Percentiles rank a stretch among this genome's conserved stretches.
phyloP scores from a whole-genome alignment of 2,888 invertebrate genomes.

The Ditylenchus weischeri region DNA sequence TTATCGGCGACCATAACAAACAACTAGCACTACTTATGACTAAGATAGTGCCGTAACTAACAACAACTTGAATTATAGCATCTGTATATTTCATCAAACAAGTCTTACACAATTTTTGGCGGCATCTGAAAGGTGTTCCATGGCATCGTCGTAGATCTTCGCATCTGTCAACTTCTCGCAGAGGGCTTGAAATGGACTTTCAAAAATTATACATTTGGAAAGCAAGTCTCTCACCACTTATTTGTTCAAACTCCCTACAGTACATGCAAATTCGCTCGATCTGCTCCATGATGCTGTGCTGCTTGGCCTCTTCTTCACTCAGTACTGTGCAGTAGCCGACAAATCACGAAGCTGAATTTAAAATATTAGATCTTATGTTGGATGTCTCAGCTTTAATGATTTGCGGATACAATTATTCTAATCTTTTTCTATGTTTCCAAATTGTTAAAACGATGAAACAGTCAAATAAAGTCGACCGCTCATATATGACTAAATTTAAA shows the following conservation, averaged over 20 bases:
- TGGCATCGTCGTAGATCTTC: conserved; percentile 36
- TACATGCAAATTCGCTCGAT: conserved; percentile 41
- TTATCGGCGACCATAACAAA: not conserved
- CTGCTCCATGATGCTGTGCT: conserved; percentile 41
- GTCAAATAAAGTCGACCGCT: no score
- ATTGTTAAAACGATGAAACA: no score
- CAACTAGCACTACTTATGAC: not conserved
- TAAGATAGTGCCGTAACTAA: not conserved
- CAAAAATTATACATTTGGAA: no score
- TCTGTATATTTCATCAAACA: not conserved
- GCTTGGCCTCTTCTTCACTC: conserved; percentile 40
- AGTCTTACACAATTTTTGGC: conserved; percentile 26
- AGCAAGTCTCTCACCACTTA: conserved; percentile 19
- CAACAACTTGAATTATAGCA: not conserved
- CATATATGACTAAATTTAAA: no score
- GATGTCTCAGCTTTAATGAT: no score
- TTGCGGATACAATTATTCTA: no score
- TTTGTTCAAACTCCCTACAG: conserved; percentile 38
- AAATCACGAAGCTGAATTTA: conserved; percentile 30
- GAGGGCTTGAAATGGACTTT: conserved; percentile 26
- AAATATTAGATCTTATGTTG: no score
- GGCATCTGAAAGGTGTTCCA: conserved; percentile 20
- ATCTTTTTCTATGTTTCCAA: no score
- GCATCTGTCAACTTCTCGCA: conserved; percentile 39
- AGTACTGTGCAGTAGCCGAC: conserved; percentile 39